A percentile compares a stretch with the other conserved stretches of the same genome.
Evolutionary conservation across 2,888 invertebrate species (phyloP).

Genomic region (Chironomus tentans): DNA sequence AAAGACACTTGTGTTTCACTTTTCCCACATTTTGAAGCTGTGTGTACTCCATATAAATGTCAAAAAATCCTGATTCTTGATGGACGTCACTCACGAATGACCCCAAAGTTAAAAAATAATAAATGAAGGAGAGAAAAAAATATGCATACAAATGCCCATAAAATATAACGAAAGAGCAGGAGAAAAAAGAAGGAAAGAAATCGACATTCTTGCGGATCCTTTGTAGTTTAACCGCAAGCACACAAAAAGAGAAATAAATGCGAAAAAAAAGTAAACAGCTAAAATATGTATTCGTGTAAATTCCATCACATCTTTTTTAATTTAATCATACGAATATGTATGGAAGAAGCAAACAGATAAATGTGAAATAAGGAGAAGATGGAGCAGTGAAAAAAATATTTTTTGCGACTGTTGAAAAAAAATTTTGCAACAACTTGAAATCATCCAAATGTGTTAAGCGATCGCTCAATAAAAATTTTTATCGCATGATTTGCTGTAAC

Average conservation of each 20-base stretch:
- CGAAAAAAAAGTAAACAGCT: neutral
- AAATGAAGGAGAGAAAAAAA: neutral
- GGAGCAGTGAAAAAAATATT: neutral
- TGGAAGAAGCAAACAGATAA: constrained; percentile 2
- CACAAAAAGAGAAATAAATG: neutral
- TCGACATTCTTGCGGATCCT: neutral
- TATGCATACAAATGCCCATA: neutral
- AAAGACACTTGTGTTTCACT: too few species aligned
- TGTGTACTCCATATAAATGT: too few species aligned
- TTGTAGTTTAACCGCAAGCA: neutral
- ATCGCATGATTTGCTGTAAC: neutral
- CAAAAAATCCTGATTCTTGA: too few species aligned
- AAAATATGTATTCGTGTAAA: constrained; percentile 18
- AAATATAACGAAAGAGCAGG: neutral
- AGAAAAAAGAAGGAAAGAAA: constrained; percentile 14
- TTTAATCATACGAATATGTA: constrained; percentile 13
- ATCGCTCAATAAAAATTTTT: neutral
- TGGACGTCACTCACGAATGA: too few species aligned
- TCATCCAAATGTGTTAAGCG: neutral
- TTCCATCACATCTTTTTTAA: constrained; percentile 26
- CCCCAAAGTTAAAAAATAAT: neutral
- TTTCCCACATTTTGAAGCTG: too few species aligned
- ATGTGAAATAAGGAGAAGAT: neutral
- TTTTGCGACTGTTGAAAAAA: neutral
- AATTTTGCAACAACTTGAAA: neutral